Percentiles rank a stretch among this genome's conserved stretches.
phyloP scores from a whole-genome alignment of 2,888 invertebrate genomes.

The Tinea trinotella region DNA sequence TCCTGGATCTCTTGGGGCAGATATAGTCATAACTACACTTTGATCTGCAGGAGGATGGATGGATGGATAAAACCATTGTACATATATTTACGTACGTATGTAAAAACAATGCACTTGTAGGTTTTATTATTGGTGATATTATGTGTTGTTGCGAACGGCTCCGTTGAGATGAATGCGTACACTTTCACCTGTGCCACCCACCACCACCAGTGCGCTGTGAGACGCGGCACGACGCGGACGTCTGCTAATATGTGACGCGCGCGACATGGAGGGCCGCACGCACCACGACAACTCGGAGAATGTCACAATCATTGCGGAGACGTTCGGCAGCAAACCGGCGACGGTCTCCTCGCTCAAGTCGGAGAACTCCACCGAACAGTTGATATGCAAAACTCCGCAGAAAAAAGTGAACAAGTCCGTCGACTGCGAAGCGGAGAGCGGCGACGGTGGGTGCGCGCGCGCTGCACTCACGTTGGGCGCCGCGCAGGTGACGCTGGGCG shows the following conservation, averaged over 20 bases:
- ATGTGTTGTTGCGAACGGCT: no score
- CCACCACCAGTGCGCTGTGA: not conserved
- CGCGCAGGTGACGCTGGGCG: constrained; percentile 73
- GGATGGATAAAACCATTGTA: no score
- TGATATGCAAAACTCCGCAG: constrained; percentile 70
- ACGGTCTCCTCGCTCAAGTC: constrained; percentile 65
- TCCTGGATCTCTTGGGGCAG: no score
- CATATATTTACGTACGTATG: no score
- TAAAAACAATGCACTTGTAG: no score
- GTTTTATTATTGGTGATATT: no score
- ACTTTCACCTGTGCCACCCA: constrained; percentile 7
- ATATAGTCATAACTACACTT: no score
- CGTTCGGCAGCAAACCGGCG: constrained; percentile 40
- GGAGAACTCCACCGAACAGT: constrained; percentile 70
- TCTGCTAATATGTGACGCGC: constrained; percentile 19
- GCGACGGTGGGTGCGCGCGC: constrained; percentile 50
- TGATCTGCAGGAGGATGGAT: no score
- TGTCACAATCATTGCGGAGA: constrained; percentile 32
- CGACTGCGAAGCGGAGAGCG: constrained; percentile 45
- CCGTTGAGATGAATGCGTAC: not conserved
- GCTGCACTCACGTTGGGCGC: constrained; percentile 21
- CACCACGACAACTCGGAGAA: constrained; percentile 17
- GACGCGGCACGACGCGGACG: constrained; percentile 16
- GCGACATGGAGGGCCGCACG: constrained; percentile 6
- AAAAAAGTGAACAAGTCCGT: constrained; percentile 34